Conservation (phyloP, 1,140 invertebrate genomes). For the Latrodectus geometricus region DNA sequence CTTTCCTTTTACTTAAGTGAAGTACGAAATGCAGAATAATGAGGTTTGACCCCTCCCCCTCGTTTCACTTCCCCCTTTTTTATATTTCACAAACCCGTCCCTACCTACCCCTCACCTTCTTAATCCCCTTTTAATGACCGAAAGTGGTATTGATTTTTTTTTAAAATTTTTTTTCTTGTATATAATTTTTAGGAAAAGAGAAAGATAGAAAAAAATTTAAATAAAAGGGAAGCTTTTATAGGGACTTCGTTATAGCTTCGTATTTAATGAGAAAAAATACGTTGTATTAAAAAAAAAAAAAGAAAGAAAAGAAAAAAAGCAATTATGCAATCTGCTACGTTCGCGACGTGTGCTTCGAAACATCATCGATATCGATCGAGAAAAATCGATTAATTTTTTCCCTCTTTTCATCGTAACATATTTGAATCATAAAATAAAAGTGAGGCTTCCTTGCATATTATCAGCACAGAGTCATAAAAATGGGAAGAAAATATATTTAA, state of each 20-base stretch:
- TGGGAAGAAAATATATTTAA: constrained; percentile 1
- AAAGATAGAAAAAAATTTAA: background rate
- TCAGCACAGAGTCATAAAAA: constrained; percentile 41
- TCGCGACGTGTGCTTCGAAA: constrained; percentile 14
- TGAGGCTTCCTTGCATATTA: background rate
- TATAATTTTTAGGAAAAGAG: constrained; percentile 17
- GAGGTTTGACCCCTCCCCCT: constrained; percentile 36
- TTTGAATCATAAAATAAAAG: constrained; percentile 47
- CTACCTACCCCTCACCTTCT: constrained; percentile 12
- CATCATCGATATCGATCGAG: constrained; percentile 50
- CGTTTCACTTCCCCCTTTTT: background rate
- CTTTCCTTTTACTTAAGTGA: constrained; percentile 33
- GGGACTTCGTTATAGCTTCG: constrained; percentile 45
- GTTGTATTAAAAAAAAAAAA: constrained; percentile 6
- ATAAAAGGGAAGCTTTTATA: constrained; percentile 27
- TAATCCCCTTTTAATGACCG: constrained; percentile 60
- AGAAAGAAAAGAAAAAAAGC: constrained; percentile 36
- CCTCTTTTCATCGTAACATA: background rate
- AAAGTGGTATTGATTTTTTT: constrained; percentile 60
- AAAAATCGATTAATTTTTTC: constrained; percentile 48
- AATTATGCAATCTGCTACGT: constrained; percentile 42
- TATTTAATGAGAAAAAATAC: constrained; percentile 61
- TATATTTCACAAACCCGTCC: constrained; percentile 18
- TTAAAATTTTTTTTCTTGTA: constrained; percentile 6
- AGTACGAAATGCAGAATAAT: constrained; percentile 56